phyloP scores from a whole-genome alignment of 1,140 invertebrate genomes.

The Aethina tumida region DNA sequence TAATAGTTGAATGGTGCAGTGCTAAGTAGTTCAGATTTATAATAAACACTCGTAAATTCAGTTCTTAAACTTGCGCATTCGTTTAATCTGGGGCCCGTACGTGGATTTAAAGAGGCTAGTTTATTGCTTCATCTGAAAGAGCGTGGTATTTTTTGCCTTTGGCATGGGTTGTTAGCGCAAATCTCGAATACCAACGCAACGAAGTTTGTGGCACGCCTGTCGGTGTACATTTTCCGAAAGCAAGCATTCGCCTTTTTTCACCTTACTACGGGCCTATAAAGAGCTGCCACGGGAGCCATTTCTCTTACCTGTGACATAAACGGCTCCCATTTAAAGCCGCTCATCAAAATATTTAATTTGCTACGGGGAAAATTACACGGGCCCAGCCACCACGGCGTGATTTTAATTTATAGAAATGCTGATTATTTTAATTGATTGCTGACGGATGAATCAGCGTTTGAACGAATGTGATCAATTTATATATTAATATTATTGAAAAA shows the following conservation, averaged over 20 bases:
- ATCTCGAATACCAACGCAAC: slow-evolving; percentile 11
- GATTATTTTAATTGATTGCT: too few species aligned
- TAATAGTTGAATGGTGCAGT: too few species aligned
- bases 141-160: slow-evolving; percentile 8
- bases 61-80: neutral
- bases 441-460: too few species aligned
- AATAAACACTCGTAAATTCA: slow-evolving; percentile 2
- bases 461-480: too few species aligned
- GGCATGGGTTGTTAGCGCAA: slow-evolving; percentile 9
- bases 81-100: slow-evolving; percentile 3
- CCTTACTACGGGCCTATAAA: slow-evolving; percentile 12
- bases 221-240: slow-evolving; percentile 15
- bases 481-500: too few species aligned
- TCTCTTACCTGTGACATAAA: slow-evolving; percentile 13
- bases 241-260: slow-evolving; percentile 13
- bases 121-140: slow-evolving; percentile 11
- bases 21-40: neutral
- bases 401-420: too few species aligned
- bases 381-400: too few species aligned
- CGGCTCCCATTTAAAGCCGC: slow-evolving; percentile 11
- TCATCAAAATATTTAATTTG: too few species aligned
- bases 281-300: slow-evolving; percentile 14
- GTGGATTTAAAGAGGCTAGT: slow-evolving; percentile 9
- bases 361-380: too few species aligned
- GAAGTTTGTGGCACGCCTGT: slow-evolving; percentile 13